Evolutionary conservation across 2,113 vertebrate species (phyloP), one percentile per base, ranked within the genome.

Genomic region (Todiramphus saurophagus): DNA sequence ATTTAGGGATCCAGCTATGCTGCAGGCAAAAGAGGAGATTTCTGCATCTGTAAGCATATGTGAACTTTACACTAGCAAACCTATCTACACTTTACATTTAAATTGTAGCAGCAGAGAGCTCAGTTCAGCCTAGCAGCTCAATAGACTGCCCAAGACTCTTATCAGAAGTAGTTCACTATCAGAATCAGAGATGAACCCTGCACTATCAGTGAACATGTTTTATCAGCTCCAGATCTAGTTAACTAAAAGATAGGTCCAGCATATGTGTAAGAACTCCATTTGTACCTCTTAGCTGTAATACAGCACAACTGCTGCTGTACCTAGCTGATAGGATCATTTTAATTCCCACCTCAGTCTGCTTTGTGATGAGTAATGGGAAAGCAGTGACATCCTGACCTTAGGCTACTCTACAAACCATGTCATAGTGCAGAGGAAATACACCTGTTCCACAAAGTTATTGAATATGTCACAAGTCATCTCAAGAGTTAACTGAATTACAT

Each of bases 381-480:
- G 4, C 30, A 41, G 41, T 0, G 18, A 33, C 5, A 1, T 2
- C 7, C 8, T 24, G 31, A 56, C 11, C 62, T 37, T 31, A 3
- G 2, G 25, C 24, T 24, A 12, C 46, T 50, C 59, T 55, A 66
- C 41, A 80, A 69, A 39, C 7, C 16, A 5, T 1, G 8, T 3
- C 4, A 0, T 55, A 48, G 27, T 8, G 8, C 24, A 69, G 27
- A 69, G 33, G 15, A 87, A 73, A 69, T 15, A 44, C 2, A 53
- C 2, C 1, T 0, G 0, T 35, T 51, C 25, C 51, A 58, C 20
- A 35, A 27, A 37, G 25, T 30, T 69, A 17, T 9, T 35, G 13
- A 39, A 17, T 16, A 16, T 4, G 2, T 30, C n/a, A 70, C 31
- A 59, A 33, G 13, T 44, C 11, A 35, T 18, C 37, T 64, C 53